A percentile compares a stretch with the other conserved stretches of the same genome.
Evolutionary conservation across 35 echinoderm and acorn worm genomes (phyloP).

Genomic region (Chiridota heheva): DNA sequence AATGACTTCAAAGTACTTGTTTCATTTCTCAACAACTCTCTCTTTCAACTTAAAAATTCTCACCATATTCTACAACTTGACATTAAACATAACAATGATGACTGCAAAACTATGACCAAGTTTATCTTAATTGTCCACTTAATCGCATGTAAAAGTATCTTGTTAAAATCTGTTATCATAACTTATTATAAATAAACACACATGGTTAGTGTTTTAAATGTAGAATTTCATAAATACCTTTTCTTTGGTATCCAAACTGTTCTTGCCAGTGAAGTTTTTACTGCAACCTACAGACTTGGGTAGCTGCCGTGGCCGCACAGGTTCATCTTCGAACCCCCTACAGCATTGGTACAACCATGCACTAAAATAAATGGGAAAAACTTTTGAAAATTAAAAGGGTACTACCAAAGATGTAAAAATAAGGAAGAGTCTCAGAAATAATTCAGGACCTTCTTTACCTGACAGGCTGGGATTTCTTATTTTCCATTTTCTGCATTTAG

Average conservation of each 20-base stretch:
- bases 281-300: conserved; percentile 91
- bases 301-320: conserved; percentile 78
- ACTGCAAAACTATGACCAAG: no score
- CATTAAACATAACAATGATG: no score
- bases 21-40: no score
- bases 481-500: no score
- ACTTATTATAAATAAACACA: no score
- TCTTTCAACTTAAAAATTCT: no score
- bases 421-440: neutral
- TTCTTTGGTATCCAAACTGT: conserved; percentile 74
- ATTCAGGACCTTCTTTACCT: neutral
- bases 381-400: neutral
- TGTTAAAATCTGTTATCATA: no score
- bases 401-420: neutral
- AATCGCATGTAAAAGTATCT: no score
- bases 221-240: conserved; percentile 56
- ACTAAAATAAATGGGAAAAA: conserved; percentile 36
- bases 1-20: no score
- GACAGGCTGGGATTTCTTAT: neutral
- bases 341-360: conserved; percentile 84
- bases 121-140: no score
- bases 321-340: conserved; percentile 87
- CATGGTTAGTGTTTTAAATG: no score
- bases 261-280: conserved; percentile 87
- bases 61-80: no score